phyloP scores from a whole-genome alignment of 2,888 invertebrate genomes.

The Lasioglossum pauxillum region DNA sequence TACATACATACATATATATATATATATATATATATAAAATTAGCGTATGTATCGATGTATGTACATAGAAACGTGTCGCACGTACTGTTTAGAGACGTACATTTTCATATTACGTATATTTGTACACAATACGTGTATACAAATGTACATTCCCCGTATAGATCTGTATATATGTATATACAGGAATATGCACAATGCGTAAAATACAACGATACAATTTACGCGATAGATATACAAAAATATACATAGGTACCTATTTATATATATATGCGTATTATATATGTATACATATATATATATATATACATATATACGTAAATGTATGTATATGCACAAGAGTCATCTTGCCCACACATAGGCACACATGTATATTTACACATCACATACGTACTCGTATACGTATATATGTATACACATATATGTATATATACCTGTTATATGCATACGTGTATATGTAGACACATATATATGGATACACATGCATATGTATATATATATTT shows the following conservation, averaged over 20 bases:
- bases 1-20: no score
- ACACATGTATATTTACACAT: background rate
- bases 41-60: background rate
- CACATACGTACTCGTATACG: background rate
- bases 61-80: background rate
- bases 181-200: background rate
- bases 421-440: background rate
- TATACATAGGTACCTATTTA: background rate
- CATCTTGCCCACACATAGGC: background rate
- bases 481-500: background rate
- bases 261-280: background rate
- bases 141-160: background rate
- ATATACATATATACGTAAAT: background rate
- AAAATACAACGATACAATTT: constrained; percentile 8
- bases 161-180: background rate
- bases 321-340: background rate
- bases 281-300: background rate
- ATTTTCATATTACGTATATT: background rate
- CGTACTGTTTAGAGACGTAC: background rate
- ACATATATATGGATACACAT: background rate
- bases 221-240: background rate
- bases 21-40: constrained; percentile 6
- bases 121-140: background rate
- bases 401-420: background rate
- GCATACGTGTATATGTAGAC: background rate